Evolutionary conservation across 1,140 invertebrate species (phyloP).

Genomic region (Zaprionus africanus): DNA sequence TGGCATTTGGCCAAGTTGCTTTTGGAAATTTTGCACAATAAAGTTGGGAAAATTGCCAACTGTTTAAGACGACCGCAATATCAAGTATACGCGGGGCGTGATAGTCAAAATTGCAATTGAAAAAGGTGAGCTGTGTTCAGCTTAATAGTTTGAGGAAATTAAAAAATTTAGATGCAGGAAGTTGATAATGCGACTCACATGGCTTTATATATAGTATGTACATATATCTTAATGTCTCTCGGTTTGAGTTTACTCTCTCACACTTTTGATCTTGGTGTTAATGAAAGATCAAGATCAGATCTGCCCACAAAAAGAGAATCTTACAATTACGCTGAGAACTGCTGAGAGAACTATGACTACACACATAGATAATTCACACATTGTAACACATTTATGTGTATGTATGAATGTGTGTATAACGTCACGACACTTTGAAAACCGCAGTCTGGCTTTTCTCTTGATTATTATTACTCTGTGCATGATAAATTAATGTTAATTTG

Average conservation of each 20-base stretch:
- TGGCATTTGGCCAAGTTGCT: slow-evolving; percentile 36
- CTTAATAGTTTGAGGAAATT: slow-evolving; percentile 26
- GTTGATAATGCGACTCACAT: slow-evolving; percentile 22
- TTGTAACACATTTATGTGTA: neutral
- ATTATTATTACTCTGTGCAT: slow-evolving; percentile 64
- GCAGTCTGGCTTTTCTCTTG: slow-evolving; percentile 25
- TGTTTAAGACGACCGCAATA: slow-evolving; percentile 8
- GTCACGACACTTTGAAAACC: slow-evolving; percentile 25
- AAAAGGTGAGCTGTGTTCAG: neutral
- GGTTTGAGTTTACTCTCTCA: neutral
- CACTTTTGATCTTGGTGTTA: slow-evolving; percentile 42
- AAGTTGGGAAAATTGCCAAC: slow-evolving; percentile 23
- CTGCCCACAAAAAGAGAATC: slow-evolving; percentile 14
- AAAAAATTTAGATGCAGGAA: slow-evolving; percentile 33
- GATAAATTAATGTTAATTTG: slow-evolving; percentile 81
- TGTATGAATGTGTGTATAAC: slow-evolving; percentile 22
- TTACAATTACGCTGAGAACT: slow-evolving; percentile 12
- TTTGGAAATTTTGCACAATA: slow-evolving; percentile 7
- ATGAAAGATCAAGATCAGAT: slow-evolving; percentile 52
- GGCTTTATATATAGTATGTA: slow-evolving; percentile 8
- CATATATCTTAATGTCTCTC: neutral
- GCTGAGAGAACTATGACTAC: neutral
- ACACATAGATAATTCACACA: slow-evolving; percentile 52
- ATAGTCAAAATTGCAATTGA: neutral
- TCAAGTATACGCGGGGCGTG: slow-evolving; percentile 20